Base-by-base conservation (phyloP, 2,888 invertebrate genomes). In the Nematopogon swammerdamellus region DNA sequence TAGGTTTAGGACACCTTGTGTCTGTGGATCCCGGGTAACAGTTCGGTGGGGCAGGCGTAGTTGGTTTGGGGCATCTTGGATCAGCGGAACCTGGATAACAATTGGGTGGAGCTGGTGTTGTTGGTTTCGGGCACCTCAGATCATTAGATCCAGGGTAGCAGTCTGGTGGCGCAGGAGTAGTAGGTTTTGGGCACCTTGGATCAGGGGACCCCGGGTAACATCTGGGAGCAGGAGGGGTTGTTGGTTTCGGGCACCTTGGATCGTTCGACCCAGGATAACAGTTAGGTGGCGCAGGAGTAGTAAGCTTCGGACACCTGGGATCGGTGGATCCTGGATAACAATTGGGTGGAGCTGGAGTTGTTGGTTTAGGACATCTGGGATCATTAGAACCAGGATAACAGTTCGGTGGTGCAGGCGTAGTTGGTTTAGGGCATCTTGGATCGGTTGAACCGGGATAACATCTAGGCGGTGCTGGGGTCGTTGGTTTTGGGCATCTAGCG, bases 81-180 rank as follows among this genome's bases (percentile, higher is more conserved):
- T 79, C 72, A n/a, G 59, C 60, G 8, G 64, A 63, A 19, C 65
- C 70, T n/a, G 64, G 64, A 51, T 57, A 64, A 45, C 65, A 64
- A 2, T 52, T 52, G n/a, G n/a, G n/a, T 10, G 55, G 57, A 3
- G 57, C 50, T 18, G 59, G 52, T 36, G 62, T 57, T n/a, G n/a
- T n/a, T n/a, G n/a, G n/a, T n/a, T 5, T 25, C 5, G 56, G 10
- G 10, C 25, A 25, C 25, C 25, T 25, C 10, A 10, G 25, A 25
- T 25, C 25, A 10, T 25, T 25, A 10, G 25, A 25, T 4, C 25
- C 25, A 25, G 25, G 25, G 49, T 5, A 56, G n/a, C n/a, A n/a
- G n/a, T n/a, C n/a, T n/a, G n/a, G n/a, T n/a, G n/a, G n/a, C n/a
- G n/a, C n/a, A n/a, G n/a, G n/a, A n/a, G n/a, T n/a, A n/a, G n/a